These are phyloP conservation scores for Monopis laevigella DNA, from an alignment of 2,888 invertebrate genomes.

Conservation along the genomic window DNA sequence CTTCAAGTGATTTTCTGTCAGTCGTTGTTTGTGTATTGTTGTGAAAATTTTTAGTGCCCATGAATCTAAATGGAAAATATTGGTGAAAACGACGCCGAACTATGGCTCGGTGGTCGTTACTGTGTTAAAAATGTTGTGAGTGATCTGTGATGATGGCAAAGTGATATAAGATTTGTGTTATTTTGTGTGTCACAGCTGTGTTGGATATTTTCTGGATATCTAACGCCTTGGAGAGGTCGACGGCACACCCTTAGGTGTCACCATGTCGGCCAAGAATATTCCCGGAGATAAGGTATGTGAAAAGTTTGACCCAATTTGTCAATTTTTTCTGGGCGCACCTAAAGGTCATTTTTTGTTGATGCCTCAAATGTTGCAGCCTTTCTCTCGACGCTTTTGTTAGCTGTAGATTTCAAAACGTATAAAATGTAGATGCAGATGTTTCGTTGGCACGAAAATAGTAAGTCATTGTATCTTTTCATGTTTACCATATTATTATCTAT, in stretches of 20 bases:
- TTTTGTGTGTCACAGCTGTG: slow-evolving; percentile 59
- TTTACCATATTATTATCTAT: no score
- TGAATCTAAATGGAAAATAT: slow-evolving; percentile 65
- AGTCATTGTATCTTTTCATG: no score
- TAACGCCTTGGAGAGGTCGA: slow-evolving; percentile 60
- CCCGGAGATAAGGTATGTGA: slow-evolving; percentile 81
- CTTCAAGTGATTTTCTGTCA: slow-evolving; percentile 65
- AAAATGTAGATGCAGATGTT: slow-evolving; percentile 1
- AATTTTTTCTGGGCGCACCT: slow-evolving; percentile 18
- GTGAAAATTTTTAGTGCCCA: slow-evolving; percentile 62
- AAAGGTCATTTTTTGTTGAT: slow-evolving; percentile 52
- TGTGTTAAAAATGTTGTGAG: slow-evolving; percentile 61
- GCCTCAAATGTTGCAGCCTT: slow-evolving; percentile 26
- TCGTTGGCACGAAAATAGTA: no score
- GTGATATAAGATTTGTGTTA: slow-evolving; percentile 60
- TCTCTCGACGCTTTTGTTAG: slow-evolving; percentile 9
- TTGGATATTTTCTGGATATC: slow-evolving; percentile 57
- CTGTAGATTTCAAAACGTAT: no score
- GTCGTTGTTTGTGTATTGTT: slow-evolving; percentile 66
- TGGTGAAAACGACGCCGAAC: slow-evolving; percentile 58
- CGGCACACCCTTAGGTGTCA: slow-evolving; percentile 53
- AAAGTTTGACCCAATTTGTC: slow-evolving; percentile 19
- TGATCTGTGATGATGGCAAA: slow-evolving; percentile 62
- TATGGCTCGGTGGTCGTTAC: slow-evolving; percentile 61
- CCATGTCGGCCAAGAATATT: slow-evolving; percentile 83